phyloP scores from a whole-genome alignment of 2,888 invertebrate genomes.

The Epistrophe eligans region DNA sequence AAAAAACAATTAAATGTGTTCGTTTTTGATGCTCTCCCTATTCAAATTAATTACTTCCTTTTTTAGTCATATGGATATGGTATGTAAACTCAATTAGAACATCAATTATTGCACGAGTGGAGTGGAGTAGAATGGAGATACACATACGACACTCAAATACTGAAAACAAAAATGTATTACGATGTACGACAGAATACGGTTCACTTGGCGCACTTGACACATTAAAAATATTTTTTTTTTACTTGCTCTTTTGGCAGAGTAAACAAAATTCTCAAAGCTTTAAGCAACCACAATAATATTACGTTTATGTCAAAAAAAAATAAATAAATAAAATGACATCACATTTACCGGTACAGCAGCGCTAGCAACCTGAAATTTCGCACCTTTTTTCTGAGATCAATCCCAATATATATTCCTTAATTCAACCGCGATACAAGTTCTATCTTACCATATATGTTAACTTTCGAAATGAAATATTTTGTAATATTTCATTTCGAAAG shows the following conservation, averaged over 20 bases:
- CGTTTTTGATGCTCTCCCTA: background rate
- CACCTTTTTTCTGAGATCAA: background rate
- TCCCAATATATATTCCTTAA: background rate
- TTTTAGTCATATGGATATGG: slow-evolving; percentile 40
- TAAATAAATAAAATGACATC: background rate
- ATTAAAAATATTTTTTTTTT: background rate
- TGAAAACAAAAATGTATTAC: background rate
- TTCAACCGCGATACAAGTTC: background rate
- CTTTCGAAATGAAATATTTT: background rate
- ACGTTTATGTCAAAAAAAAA: background rate
- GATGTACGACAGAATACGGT: background rate
- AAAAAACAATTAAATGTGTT: slow-evolving; percentile 1
- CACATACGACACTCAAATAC: background rate
- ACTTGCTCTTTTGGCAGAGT: background rate
- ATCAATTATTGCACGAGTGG: slow-evolving; percentile 14
- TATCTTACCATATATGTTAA: background rate
- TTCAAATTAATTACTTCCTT: slow-evolving; percentile 59
- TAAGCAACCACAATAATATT: background rate
- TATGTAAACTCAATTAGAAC: slow-evolving; percentile 47
- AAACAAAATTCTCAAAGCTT: background rate
- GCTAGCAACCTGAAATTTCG: background rate
- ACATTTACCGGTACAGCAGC: background rate
- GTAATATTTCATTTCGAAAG: no score
- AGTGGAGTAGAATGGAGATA: background rate
- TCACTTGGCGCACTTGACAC: slow-evolving; percentile 20